Evolutionary conservation across 2,113 vertebrate species (phyloP).

Genomic region (Bostrychus sinensis): DNA sequence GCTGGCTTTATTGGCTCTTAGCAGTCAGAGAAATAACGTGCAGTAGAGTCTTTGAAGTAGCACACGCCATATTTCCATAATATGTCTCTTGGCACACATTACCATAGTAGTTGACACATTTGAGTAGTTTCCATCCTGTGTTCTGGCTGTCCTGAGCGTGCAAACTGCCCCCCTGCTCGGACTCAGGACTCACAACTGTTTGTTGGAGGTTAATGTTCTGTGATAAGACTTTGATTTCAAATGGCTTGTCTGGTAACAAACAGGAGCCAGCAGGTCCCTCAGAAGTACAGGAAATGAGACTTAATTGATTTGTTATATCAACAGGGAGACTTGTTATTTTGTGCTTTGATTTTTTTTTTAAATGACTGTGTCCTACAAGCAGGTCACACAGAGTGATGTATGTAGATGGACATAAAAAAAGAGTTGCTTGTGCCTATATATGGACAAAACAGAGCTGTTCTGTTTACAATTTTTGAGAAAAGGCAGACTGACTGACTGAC

Average conservation of each 20-base stretch:
- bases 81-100: no score
- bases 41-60: no score
- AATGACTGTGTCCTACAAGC: not conserved
- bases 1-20: no score
- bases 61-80: no score
- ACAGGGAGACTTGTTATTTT: conserved; percentile 66
- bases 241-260: conserved; percentile 51
- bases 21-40: no score
- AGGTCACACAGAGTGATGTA: conserved; percentile 1
- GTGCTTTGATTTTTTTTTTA: conserved; percentile 48
- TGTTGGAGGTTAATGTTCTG: conserved; percentile 56
- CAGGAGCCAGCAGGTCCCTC: conserved; percentile 43
- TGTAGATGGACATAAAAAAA: no score
- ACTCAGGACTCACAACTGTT: conserved; percentile 57
- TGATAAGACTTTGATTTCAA: conserved; percentile 42
- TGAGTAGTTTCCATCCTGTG: no score
- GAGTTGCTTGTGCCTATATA: no score
- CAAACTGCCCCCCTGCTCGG: conserved; percentile 16
- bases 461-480: no score
- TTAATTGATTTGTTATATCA: conserved; percentile 68
- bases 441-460: no score
- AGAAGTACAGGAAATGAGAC: conserved; percentile 69
- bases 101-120: no score
- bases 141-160: not conserved
- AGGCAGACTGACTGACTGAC: no score